Conservation (phyloP, 2,113 vertebrate species). For the Pedionomus torquatus region DNA sequence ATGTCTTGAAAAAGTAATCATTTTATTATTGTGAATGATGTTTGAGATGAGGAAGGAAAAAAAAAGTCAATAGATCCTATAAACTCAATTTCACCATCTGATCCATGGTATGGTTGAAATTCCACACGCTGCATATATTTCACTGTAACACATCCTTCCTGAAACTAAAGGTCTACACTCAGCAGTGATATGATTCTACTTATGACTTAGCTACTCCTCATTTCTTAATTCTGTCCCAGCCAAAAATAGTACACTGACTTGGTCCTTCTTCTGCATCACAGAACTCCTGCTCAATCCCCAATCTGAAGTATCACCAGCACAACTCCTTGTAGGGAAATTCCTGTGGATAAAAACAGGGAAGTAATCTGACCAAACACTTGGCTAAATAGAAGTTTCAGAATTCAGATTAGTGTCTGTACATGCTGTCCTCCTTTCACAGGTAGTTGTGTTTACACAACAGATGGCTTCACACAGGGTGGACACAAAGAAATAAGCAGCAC, state of each 20-base stretch:
- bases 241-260: neutral
- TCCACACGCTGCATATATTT: neutral
- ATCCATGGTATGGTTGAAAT: neutral
- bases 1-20: neutral
- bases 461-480: neutral
- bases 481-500: neutral
- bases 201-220: neutral
- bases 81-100: neutral
- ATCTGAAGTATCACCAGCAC: neutral
- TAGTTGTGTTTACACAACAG: neutral
- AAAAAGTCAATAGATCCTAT: neutral
- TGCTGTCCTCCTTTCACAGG: neutral
- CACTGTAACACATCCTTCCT: neutral
- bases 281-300: neutral
- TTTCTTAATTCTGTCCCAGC: neutral
- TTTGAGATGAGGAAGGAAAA: neutral
- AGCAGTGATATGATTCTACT: neutral
- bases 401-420: neutral
- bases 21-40: neutral
- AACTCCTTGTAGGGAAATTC: neutral
- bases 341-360: neutral
- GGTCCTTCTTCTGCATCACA: neutral
- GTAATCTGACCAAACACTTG: neutral
- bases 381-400: neutral
- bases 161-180: neutral